Percentiles rank a stretch among this genome's conserved stretches.
phyloP scores from a whole-genome alignment of 92 coral and sea anemone genomes.

The Muricea muricata region DNA sequence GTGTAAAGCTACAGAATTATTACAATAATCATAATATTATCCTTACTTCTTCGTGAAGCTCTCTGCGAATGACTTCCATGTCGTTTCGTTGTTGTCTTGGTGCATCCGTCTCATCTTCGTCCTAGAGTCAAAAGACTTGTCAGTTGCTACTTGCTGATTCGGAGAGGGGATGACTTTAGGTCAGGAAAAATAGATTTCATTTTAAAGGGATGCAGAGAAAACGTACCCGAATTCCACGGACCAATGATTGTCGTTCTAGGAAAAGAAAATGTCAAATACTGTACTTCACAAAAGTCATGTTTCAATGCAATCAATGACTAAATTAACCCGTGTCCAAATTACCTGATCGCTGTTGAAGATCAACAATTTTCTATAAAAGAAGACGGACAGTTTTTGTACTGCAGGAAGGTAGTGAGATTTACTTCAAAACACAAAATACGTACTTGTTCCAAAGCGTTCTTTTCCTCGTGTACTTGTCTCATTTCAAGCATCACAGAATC shows the following conservation, averaged over 20 bases:
- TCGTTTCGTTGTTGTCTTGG: constrained; percentile 67
- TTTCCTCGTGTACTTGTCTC: constrained; percentile 72
- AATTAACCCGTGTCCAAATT: not conserved
- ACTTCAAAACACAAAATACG: not conserved
- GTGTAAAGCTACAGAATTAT: not conserved
- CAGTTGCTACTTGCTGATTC: too few relatives aligned
- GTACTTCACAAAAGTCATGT: not conserved
- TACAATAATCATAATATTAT: too few relatives aligned
- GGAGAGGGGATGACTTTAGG: not conserved
- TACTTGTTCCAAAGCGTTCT: constrained; percentile 58
- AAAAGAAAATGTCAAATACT: not conserved
- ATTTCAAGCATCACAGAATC: constrained; percentile 70
- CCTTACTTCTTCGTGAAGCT: constrained; percentile 53
- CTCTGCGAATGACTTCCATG: constrained; percentile 70
- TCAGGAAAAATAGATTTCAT: not conserved
- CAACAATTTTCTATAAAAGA: constrained; percentile 34
- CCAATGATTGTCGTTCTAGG: constrained; percentile 30
- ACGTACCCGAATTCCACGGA: constrained; percentile 48
- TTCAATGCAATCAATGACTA: not conserved
- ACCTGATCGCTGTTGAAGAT: constrained; percentile 55
- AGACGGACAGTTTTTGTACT: not conserved
- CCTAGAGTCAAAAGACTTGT: constrained; percentile 60
- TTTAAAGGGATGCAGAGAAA: not conserved
- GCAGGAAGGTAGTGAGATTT: too few relatives aligned
- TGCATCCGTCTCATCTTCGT: constrained; percentile 91